Evolutionary conservation across 1,140 invertebrate genomes (phyloP), one percentile per base, ranked within the genome.

Genomic region (Galleria mellonella): DNA sequence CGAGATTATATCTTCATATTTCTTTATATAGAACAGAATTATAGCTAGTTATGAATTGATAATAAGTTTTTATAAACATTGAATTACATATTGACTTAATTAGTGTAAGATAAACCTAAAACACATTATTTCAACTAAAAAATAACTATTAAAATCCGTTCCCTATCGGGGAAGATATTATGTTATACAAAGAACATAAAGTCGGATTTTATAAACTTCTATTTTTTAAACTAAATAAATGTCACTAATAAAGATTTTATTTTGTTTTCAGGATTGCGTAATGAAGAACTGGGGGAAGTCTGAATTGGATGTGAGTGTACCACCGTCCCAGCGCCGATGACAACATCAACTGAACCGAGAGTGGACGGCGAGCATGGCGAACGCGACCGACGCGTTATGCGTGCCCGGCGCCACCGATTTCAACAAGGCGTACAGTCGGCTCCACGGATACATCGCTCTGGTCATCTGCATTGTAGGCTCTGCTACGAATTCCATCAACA

Each of bases 401-500:
- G 76, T 86, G 57, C 76, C 79, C 33, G 81, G 79, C 44, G 84
- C 83, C 39, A 76, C 66, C 36, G 63, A 84, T 55, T 87, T 87
- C 62, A 76, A 85, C 49, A 72, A 72, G 44, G 72, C 72, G 14
- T 87, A 87, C 55, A 83, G 76, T 35, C 63, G 71, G 6, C 52
- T 87, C n/a, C 86, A 87, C 48, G 86, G 84, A n/a, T 87, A 87
- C 55, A 79, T 87, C 10, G 83, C 83, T 17, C 66, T 87, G 33
- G 71, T 85, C 35, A 95, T 99, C 31, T 99, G 97, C 77, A 88
- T 95, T 11, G 94, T 98, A 63, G 97, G 97, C 31, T 95, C 95
- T 2, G 89, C 98, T 9, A 94, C 96, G 35, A 99, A 99, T 74
- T 89, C 94, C 0, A 89, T 98, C 43, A 99, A 98, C 83, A 97